These are phyloP conservation scores for Amorpha juglandis DNA, from an alignment of 2,888 invertebrate species.

Conservation along the genomic window DNA sequence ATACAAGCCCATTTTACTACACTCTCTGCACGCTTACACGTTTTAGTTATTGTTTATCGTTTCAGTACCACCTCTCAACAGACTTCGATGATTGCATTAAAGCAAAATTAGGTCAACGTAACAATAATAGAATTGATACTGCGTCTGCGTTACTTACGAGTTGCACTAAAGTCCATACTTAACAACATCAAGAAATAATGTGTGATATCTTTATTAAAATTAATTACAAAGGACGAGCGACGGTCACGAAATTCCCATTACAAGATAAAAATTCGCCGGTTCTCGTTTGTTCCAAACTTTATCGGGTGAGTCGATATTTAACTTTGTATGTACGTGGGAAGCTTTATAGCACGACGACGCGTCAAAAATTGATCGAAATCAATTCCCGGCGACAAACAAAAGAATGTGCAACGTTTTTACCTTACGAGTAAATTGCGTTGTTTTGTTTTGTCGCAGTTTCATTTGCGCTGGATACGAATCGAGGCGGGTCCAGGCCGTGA, in stretches of 20 bases:
- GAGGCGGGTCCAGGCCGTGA: constrained; percentile 58
- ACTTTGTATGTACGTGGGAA: constrained; percentile 3
- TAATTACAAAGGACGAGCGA: constrained; percentile 7
- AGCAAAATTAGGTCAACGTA: constrained; percentile 12
- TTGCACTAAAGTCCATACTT: not conserved
- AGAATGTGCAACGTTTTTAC: constrained; percentile 18
- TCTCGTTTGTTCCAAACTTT: not conserved
- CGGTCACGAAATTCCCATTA: constrained; percentile 20
- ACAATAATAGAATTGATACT: not conserved
- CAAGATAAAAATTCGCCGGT: not conserved
- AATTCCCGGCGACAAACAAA: constrained; percentile 21
- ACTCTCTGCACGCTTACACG: not conserved
- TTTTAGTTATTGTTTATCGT: not conserved
- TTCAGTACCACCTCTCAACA: not conserved
- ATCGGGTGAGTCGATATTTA: constrained; percentile 1
- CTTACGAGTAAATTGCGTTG: constrained; percentile 24
- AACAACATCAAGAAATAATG: not conserved
- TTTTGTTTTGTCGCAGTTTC: constrained; percentile 43
- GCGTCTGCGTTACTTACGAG: not conserved
- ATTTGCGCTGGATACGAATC: constrained; percentile 61
- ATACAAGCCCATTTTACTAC: not conserved
- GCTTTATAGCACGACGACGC: not conserved
- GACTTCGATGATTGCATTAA: constrained; percentile 6
- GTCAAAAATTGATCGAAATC: constrained; percentile 19
- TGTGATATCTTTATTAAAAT: constrained; percentile 5